Evolutionary conservation across 2,113 vertebrate genomes (phyloP), one percentile per base, ranked within the genome.

Genomic region (Xenus cinereus): DNA sequence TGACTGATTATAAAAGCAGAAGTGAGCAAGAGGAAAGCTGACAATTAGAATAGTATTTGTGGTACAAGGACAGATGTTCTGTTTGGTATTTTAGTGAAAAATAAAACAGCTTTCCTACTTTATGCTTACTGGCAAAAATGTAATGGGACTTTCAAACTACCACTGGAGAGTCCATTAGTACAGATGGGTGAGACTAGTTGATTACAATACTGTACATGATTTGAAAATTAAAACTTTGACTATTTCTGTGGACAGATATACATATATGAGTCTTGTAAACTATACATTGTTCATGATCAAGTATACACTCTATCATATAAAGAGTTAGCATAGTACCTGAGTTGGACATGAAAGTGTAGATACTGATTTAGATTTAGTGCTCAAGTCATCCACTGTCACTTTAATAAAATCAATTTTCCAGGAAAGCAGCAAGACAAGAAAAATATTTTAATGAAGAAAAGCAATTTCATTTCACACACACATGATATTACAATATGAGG

Each of bases 271-370:
- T 64, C 71, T 71, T 43, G 41, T 37, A 39, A 77, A 59, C 37
- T 16, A 39, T 8, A 66, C 26, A 32, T 50, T 66, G 48, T 22
- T 71, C 23, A 22, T 19, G 28, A 72, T 53, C 32, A 81, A 48
- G 30, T 68, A 63, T 23, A 46, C n/a, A n/a, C 27, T 63, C 26
- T 60, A 37, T 24, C 33, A 35, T 59, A 66, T 12, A 72, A 72
- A 72, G 28, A 64, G n/a, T n/a, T 51, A 35, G 7, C 85, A 97
- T 46, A 39, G 6, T 89, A 98, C 97, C 97, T 96, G 97, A 57
- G 90, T 83, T 5, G 96, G 93, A 63, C 89, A 94, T 4, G 22
- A 41, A 3, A 85, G 10, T 14, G 94, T 95, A 33, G 94, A 92
- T 32, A 93, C 84, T 3, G 96, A 90, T 57, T 94, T 97, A 60